Conservation (phyloP, 2,888 invertebrate genomes). For the Lottia scabra region DNA sequence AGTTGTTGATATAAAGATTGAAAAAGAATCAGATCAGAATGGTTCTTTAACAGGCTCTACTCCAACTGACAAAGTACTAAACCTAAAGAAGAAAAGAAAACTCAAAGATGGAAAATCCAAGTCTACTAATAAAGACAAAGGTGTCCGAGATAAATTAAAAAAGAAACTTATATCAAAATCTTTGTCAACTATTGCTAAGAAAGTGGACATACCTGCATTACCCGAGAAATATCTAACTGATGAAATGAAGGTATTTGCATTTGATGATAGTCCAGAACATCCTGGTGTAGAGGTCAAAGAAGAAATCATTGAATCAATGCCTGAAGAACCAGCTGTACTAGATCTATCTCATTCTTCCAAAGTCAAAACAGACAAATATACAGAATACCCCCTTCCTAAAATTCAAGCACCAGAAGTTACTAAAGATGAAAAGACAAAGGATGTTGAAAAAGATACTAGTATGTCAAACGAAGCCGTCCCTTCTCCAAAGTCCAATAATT, state of each 20-base stretch:
- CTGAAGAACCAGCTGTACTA: neutral
- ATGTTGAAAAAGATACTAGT: no score
- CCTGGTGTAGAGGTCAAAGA: neutral
- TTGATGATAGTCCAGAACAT: constrained; percentile 14
- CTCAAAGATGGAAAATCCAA: neutral
- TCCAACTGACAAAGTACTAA: neutral
- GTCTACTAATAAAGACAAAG: neutral
- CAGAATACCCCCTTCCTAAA: neutral
- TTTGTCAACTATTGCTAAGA: constrained; percentile 5
- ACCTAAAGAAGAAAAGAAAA: constrained; percentile 1
- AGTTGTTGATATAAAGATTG: neutral
- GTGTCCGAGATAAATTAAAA: constrained; percentile 19
- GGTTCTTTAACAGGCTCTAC: neutral
- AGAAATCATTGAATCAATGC: neutral
- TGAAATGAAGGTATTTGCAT: constrained; percentile 15
- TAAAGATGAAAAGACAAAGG: neutral
- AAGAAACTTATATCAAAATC: constrained; percentile 17
- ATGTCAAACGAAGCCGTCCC: no score
- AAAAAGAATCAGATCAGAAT: neutral
- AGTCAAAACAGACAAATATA: no score
- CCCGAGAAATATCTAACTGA: constrained; percentile 14
- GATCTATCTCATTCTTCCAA: no score
- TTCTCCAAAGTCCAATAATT: no score
- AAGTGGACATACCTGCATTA: neutral
- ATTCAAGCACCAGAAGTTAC: neutral